Evolutionary conservation across 1,140 invertebrate species (phyloP).

Genomic region (Oryctes rhinoceros): DNA sequence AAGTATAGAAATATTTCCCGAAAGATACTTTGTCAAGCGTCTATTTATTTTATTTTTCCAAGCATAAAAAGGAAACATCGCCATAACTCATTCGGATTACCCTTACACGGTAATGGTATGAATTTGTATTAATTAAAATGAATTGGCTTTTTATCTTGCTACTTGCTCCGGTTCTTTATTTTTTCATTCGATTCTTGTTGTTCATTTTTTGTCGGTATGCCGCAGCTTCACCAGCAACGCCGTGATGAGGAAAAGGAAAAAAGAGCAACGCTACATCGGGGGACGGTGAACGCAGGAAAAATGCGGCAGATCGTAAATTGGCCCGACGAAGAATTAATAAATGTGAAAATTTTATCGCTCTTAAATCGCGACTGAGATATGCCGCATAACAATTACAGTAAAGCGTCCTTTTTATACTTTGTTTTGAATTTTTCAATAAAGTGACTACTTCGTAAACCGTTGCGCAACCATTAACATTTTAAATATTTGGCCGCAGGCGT

Average conservation of each 20-base stretch:
- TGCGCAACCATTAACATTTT: neutral
- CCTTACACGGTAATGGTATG: neutral
- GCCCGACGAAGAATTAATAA: conserved; percentile 7
- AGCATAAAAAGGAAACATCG: neutral
- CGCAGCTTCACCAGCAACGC: neutral
- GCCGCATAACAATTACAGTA: conserved; percentile 20
- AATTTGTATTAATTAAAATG: conserved; percentile 32
- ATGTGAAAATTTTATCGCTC: conserved; percentile 14
- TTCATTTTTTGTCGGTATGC: neutral
- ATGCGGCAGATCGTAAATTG: conserved; percentile 28
- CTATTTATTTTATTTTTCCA: neutral
- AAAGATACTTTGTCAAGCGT: too few species aligned
- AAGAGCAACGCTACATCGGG: neutral
- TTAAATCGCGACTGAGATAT: neutral
- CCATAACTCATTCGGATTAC: conserved; percentile 26
- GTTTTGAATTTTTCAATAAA: neutral
- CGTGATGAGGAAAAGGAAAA: neutral
- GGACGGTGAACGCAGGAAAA: conserved; percentile 1
- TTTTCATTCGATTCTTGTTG: neutral
- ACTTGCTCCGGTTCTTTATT: neutral
- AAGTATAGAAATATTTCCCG: too few species aligned
- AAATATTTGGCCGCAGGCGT: too few species aligned
- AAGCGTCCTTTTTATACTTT: neutral
- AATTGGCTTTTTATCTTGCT: neutral
- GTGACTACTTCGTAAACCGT: neutral